phyloP scores from a whole-genome alignment of 2,888 invertebrate species.

The Trichopria drosophilae region DNA sequence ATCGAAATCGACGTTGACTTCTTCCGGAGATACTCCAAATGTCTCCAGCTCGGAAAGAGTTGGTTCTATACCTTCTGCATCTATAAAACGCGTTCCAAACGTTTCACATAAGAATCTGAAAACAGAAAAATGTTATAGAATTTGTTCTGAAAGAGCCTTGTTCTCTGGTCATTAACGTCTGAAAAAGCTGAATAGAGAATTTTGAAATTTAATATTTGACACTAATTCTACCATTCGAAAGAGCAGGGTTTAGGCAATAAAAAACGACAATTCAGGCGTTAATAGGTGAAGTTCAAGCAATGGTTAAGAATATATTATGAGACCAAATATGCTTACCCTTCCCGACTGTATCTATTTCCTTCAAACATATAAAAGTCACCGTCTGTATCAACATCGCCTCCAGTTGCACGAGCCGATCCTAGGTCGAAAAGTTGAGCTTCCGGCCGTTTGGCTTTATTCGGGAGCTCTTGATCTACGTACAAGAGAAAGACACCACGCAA shows the following conservation, averaged over 20 bases:
- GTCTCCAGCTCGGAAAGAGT: conserved; percentile 92
- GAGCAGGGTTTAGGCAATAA: no score
- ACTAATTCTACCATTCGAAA: no score
- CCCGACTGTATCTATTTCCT: conserved; percentile 91
- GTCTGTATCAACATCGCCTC: conserved; percentile 93
- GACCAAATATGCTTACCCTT: conserved; percentile 69
- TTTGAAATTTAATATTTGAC: no score
- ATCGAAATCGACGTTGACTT: conserved; percentile 80
- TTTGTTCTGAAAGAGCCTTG: no score
- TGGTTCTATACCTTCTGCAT: conserved; percentile 92
- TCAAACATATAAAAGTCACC: conserved; percentile 97
- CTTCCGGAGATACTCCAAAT: conserved; percentile 89
- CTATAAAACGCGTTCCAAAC: conserved; percentile 92
- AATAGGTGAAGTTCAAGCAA: no score
- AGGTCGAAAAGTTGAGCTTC: conserved; percentile 93
- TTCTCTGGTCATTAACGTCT: no score
- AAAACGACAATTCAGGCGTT: no score
- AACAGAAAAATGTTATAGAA: no score
- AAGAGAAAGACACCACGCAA: conserved; percentile 59
- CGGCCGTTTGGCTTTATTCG: conserved; percentile 86
- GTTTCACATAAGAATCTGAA: conserved; percentile 90
- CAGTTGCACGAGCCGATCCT: conserved; percentile 89
- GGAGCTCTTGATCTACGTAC: no score
- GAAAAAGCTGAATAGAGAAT: no score
- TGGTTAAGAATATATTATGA: no score